These are phyloP conservation scores for Laticauda laticaudata DNA, from an alignment of 2,113 vertebrate species.

Conservation along the genomic window DNA sequence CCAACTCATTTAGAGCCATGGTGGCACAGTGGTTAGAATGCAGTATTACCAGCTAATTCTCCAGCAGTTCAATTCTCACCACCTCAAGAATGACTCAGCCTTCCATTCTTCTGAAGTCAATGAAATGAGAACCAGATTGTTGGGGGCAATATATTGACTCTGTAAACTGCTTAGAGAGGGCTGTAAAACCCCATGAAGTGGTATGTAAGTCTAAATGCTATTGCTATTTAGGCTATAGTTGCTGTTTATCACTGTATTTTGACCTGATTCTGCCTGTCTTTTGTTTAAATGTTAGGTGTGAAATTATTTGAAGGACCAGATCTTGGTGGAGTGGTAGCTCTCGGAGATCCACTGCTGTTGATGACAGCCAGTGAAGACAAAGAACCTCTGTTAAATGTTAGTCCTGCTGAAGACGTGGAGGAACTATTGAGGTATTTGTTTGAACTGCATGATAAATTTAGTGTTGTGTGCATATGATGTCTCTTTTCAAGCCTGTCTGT, in stretches of 20 bases:
- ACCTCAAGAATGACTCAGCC: background rate
- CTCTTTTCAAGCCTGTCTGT: background rate
- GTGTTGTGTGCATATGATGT: background rate
- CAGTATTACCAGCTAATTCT: background rate
- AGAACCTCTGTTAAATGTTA: background rate
- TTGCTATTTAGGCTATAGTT: background rate
- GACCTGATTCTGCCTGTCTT: constrained; percentile 12
- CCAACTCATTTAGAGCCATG: background rate
- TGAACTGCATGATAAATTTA: background rate
- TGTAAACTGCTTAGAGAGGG: background rate
- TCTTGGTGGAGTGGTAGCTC: constrained; percentile 69
- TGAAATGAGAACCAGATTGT: background rate
- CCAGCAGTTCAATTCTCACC: background rate
- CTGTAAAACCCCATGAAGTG: background rate
- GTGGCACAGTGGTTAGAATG: background rate
- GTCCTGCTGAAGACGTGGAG: constrained; percentile 44
- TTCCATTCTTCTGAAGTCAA: background rate
- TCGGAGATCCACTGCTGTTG: constrained; percentile 76
- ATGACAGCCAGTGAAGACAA: constrained; percentile 52
- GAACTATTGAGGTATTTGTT: constrained; percentile 73
- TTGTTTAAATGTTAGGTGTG: constrained; percentile 62
- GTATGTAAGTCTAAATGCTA: background rate
- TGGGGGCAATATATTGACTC: background rate
- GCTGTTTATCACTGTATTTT: background rate
- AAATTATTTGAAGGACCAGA: constrained; percentile 80